Percentiles rank a stretch among this genome's conserved stretches.
phyloP scores from a whole-genome alignment of 2,888 invertebrate species.

The Frankliniella fusca region DNA sequence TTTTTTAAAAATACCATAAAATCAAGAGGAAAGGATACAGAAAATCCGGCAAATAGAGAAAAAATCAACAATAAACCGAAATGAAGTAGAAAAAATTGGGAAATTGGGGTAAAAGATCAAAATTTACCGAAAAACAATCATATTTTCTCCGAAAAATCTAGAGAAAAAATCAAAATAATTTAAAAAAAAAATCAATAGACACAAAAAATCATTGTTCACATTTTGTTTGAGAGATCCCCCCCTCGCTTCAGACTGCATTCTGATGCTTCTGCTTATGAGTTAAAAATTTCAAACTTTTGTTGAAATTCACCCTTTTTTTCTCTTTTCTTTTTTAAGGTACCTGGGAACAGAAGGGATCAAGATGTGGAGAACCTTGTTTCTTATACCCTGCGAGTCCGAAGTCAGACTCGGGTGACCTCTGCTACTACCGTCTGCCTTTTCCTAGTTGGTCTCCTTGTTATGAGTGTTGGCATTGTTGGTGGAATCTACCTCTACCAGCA shows the following conservation, averaged over 20 bases:
- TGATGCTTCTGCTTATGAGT: too few species aligned
- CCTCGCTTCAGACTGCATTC: too few species aligned
- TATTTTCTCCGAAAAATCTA: too few species aligned
- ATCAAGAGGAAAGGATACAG: too few species aligned
- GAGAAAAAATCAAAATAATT: too few species aligned
- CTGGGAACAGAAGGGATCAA: not conserved
- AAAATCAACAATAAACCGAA: too few species aligned
- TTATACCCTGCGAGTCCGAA: not conserved
- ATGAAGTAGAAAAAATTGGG: too few species aligned
- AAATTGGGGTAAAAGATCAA: too few species aligned
- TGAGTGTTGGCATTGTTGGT: slow-evolving; percentile 65
- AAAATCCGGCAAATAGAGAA: too few species aligned
- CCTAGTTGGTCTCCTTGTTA: slow-evolving; percentile 63
- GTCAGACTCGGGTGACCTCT: slow-evolving; percentile 54
- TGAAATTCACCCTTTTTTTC: not conserved
- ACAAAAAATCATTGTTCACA: not conserved
- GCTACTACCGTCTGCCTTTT: slow-evolving; percentile 65
- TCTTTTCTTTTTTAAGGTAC: not conserved
- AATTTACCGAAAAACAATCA: too few species aligned
- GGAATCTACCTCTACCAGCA: slow-evolving; percentile 74
- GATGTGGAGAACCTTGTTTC: not conserved
- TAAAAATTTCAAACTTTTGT: not conserved
- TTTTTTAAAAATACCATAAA: too few species aligned
- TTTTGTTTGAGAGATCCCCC: too few species aligned
- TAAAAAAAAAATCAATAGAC: not conserved